Percentiles rank a stretch among this genome's conserved stretches.
Evolutionary conservation across 2,888 invertebrate genomes (phyloP).

Genomic region (Oeneis ivallda): DNA sequence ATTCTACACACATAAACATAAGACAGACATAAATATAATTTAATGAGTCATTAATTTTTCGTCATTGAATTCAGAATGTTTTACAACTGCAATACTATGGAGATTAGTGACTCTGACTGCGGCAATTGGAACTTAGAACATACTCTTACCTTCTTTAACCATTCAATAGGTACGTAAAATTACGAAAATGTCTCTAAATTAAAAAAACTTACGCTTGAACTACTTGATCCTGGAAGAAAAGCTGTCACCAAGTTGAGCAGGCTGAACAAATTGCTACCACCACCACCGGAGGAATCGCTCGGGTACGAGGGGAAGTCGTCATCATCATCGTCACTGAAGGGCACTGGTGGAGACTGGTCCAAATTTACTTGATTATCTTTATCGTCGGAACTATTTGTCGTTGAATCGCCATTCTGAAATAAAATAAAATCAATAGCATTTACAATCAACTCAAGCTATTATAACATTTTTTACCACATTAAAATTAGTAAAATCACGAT

Average conservation of each 20-base stretch:
- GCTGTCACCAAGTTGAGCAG: conserved; percentile 59
- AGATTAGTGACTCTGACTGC: no score
- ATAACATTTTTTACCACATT: no score
- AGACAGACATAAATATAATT: no score
- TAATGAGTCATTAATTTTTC: no score
- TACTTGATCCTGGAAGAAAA: conserved; percentile 59
- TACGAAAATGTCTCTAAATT: not conserved
- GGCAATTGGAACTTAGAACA: no score
- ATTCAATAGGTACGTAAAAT: not conserved
- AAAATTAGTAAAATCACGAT: no score
- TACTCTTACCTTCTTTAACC: no score
- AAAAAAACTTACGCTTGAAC: conserved; percentile 27
- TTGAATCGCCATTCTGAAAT: conserved; percentile 19
- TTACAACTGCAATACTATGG: no score
- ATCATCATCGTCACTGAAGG: conserved; percentile 51
- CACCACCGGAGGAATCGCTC: conserved; percentile 39
- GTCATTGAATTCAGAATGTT: no score
- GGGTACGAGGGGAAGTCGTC: conserved; percentile 50
- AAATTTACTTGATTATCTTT: conserved; percentile 10
- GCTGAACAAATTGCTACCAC: conserved; percentile 67
- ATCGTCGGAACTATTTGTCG: not conserved
- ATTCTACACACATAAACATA: no score
- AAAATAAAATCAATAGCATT: no score
- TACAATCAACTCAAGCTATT: no score
- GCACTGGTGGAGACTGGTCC: conserved; percentile 34